Conservation (phyloP, 2,797 vertebrate species). For the Synaphobranchus kaupii region DNA sequence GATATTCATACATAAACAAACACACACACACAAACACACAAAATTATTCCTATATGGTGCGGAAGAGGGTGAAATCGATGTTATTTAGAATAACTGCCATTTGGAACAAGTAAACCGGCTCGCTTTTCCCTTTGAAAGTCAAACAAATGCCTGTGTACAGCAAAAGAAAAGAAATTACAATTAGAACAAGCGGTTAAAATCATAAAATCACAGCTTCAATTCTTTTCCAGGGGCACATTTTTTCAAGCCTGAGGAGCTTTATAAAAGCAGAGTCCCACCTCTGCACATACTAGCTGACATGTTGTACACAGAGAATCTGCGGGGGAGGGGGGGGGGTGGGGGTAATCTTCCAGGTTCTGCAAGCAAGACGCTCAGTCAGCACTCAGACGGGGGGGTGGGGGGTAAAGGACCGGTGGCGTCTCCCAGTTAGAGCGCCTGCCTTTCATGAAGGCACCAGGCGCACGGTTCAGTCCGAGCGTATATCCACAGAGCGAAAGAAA, state of each 20-base stretch:
- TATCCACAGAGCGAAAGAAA: neutral
- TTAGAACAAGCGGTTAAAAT: neutral
- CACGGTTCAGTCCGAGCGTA: neutral
- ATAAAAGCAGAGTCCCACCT: neutral
- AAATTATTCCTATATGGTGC: neutral
- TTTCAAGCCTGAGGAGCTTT: neutral
- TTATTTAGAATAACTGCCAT: neutral
- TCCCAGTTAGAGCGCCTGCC: neutral
- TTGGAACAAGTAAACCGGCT: neutral
- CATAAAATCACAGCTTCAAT: neutral
- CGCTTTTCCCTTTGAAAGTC: neutral
- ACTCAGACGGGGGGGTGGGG: neutral
- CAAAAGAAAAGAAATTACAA: neutral
- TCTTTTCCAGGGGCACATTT: neutral
- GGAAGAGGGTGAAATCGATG: neutral
- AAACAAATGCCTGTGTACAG: neutral
- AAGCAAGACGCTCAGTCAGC: neutral
- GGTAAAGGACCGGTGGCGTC: neutral
- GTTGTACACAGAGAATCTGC: neutral
- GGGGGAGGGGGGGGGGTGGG: too few species aligned
- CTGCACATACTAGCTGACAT: neutral
- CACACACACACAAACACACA: neutral
- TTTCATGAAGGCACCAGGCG: neutral
- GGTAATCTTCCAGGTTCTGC: neutral
- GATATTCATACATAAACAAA: neutral